Evolutionary conservation across 2,888 invertebrate species (phyloP), one percentile per base, ranked within the genome.

Genomic region (Acanthoscelides obtectus): DNA sequence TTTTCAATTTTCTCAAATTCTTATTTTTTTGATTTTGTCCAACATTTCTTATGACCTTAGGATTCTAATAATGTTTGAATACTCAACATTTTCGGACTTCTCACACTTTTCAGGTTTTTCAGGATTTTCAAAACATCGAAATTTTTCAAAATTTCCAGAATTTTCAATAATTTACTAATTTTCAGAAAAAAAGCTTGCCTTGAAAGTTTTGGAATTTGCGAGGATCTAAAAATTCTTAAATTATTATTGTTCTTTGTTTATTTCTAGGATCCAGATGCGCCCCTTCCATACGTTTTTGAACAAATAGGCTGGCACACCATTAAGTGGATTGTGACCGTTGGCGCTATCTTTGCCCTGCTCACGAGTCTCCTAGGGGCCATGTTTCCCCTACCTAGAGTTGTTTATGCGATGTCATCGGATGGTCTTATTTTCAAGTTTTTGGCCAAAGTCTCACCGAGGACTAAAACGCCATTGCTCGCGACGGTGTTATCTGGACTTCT

Each of bases 321-420:
- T 72, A 94, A 93, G 83, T 96, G 95, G 92, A 91, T 98, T 68
- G 97, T 98, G 0, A 94, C 96, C 0, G 87, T 95, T 69, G 98
- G 98, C 0, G 97, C 98, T 0, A 89, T 98, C 27, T 95, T 95
- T 84, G 98, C 97, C 0, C 89, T 98, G 5, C 95, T 94, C 82
- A 96, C 97, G 0, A 95, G 93, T 78, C 86, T 96, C 71, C 87
- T 96, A 64, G 96, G 96, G 0, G 93, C 94, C 63, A 94, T 96
- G 90, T 97, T 95, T 84, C 95, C 96, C 0, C 84, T 97, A 73
- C 96, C 97, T 0, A 87, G 97, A 17, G 92, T 96, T 63, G 88
- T 97, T 20, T 97, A 97, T 81, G 95, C 96, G 45, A 97, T 97
- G 96, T 93, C 94, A 5, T 90, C 90, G 64, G 97, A 97, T 81